These are phyloP conservation scores for Prolemur simus DNA, from an alignment of 2,113 vertebrate genomes.

Conservation along the genomic window DNA sequence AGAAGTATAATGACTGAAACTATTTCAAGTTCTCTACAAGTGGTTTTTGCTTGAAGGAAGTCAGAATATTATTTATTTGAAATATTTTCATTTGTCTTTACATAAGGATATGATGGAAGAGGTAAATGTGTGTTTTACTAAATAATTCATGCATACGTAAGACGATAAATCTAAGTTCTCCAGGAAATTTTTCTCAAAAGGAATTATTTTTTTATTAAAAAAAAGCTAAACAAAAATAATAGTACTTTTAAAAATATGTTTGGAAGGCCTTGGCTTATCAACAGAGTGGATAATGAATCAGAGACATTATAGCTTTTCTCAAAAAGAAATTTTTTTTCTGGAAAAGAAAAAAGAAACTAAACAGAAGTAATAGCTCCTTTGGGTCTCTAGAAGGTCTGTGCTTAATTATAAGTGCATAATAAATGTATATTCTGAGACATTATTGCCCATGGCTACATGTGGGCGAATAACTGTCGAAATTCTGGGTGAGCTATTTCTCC, in stretches of 20 bases:
- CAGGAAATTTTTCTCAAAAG: conserved; percentile 14
- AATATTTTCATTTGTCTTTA: conserved; percentile 46
- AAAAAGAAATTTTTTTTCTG: not conserved
- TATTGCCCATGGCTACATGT: not conserved
- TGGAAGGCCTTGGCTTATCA: not conserved
- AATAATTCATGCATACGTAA: not conserved
- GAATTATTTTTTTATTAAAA: not conserved
- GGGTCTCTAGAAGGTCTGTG: not conserved
- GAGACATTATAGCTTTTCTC: not conserved
- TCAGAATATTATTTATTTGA: conserved; percentile 36
- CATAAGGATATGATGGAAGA: not conserved
- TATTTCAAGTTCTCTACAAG: conserved; percentile 25
- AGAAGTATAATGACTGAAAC: conserved; percentile 40
- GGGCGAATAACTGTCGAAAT: not conserved
- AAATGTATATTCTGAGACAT: not conserved
- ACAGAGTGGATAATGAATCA: not conserved
- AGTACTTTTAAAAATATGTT: not conserved
- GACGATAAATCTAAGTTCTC: not conserved
- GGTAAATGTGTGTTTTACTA: not conserved
- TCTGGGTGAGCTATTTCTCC: not conserved
- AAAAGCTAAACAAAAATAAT: conserved; percentile 28
- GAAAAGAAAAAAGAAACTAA: not conserved
- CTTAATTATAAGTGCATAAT: not conserved
- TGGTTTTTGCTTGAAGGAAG: conserved; percentile 51
- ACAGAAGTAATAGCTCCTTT: not conserved